Percentiles rank a stretch among this genome's conserved stretches.
phyloP scores from a whole-genome alignment of 2,888 invertebrate species.

The Agrochola circellaris region DNA sequence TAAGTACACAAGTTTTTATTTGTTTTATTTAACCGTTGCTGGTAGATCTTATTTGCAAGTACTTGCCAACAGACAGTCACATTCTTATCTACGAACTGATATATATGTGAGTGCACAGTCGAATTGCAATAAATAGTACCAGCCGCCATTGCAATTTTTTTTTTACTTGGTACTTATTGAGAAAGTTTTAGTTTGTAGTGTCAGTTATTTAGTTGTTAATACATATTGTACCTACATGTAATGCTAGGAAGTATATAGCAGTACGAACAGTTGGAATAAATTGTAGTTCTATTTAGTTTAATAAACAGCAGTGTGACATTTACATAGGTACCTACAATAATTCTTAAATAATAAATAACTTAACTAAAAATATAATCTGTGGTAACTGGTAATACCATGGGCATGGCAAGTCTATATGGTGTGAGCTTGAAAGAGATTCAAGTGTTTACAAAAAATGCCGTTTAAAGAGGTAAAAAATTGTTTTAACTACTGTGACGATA shows the following conservation, averaged over 20 bases:
- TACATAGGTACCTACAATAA: slow-evolving; percentile 4
- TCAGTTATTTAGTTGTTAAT: slow-evolving; percentile 1
- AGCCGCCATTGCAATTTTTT: not conserved
- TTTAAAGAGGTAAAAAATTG: not conserved
- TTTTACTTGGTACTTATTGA: not conserved
- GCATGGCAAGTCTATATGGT: not conserved
- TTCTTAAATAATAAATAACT: slow-evolving; percentile 10
- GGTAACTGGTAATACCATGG: not conserved
- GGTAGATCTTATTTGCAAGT: slow-evolving; percentile 34
- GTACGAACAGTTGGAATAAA: not conserved
- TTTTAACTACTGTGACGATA: slow-evolving; percentile 10
- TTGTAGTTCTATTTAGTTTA: not conserved
- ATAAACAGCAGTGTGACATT: not conserved
- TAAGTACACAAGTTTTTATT: slow-evolving; percentile 76
- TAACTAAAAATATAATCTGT: not conserved
- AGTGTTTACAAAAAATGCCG: not conserved
- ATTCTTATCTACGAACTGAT: slow-evolving; percentile 36
- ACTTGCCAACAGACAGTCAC: not conserved
- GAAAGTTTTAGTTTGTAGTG: not conserved
- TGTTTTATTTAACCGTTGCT: slow-evolving; percentile 24
- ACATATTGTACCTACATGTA: not conserved
- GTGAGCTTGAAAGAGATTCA: not conserved
- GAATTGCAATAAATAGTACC: slow-evolving; percentile 28
- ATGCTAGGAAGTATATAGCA: not conserved
- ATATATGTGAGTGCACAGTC: slow-evolving; percentile 24